Conservation (phyloP, 2,797 vertebrate species). For the Melanotaenia parkinsoni region DNA sequence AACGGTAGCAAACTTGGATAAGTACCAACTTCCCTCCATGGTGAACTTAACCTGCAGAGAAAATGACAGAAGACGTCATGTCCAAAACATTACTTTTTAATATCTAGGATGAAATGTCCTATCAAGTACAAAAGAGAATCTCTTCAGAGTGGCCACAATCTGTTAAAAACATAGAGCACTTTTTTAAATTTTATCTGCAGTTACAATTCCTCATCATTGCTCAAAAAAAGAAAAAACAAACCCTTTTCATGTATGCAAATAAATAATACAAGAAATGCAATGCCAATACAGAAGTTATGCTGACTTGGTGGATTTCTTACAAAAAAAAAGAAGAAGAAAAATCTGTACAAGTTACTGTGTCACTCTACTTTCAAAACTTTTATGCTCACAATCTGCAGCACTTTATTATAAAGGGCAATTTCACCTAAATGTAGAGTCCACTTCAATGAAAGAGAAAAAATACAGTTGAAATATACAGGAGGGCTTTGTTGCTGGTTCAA, state of each 20-base stretch:
- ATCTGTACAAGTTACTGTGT: conserved; percentile 65
- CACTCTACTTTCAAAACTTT: conserved; percentile 77
- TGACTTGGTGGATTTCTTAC: conserved; percentile 76
- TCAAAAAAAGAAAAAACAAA: conserved; percentile 58
- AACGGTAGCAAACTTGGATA: not conserved
- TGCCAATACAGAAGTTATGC: conserved; percentile 81
- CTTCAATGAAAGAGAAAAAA: conserved; percentile 71
- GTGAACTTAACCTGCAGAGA: not conserved
- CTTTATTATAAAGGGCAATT: conserved; percentile 85
- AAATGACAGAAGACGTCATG: conserved; percentile 79
- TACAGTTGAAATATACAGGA: conserved; percentile 66
- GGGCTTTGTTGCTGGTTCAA: conserved; percentile 76
- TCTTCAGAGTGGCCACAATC: conserved; percentile 89
- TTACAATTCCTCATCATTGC: conserved; percentile 76
- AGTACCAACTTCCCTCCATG: not conserved
- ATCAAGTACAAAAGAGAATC: conserved; percentile 93
- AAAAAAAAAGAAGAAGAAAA: conserved; percentile 53
- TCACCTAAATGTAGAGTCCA: conserved; percentile 83
- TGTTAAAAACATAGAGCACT: conserved; percentile 91
- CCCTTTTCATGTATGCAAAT: conserved; percentile 83
- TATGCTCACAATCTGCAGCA: conserved; percentile 91
- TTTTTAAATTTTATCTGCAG: conserved; percentile 71
- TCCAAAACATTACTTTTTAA: conserved; percentile 97
- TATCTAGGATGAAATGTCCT: conserved; percentile 91
- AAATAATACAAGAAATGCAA: conserved; percentile 89